Conservation (phyloP, 2,888 invertebrate species). For the Schizaphis graminum region DNA sequence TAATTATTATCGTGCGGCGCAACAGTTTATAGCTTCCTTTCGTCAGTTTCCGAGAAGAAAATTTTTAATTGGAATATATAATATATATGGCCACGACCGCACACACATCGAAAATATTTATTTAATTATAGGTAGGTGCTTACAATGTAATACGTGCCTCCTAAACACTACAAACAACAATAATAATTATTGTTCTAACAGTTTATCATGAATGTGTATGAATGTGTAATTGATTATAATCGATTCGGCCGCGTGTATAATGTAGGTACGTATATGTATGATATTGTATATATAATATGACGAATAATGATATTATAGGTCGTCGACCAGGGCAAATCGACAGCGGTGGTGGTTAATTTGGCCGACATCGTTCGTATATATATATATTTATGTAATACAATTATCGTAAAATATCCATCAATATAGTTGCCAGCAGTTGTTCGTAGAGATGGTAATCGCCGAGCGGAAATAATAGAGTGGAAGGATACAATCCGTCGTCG, state of each 20-base stretch:
- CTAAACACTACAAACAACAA: neutral
- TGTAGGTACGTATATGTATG: neutral
- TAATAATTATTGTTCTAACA: neutral
- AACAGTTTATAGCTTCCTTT: conserved; percentile 15
- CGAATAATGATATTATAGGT: neutral
- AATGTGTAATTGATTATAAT: conserved; percentile 32
- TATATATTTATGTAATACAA: neutral
- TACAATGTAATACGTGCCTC: neutral
- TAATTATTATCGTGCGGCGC: conserved; percentile 26
- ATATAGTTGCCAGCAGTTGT: neutral
- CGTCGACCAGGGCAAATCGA: neutral
- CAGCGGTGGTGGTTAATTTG: neutral
- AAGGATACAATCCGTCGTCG: neutral
- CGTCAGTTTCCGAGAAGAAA: conserved; percentile 21
- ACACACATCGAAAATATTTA: neutral
- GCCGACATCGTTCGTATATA: neutral
- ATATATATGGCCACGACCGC: neutral
- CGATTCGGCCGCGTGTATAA: neutral
- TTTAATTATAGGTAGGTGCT: conserved; percentile 23
- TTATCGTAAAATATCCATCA: neutral
- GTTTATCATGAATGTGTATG: neutral
- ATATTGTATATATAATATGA: neutral
- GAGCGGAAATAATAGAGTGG: conserved; percentile 1
- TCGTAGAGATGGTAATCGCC: neutral
- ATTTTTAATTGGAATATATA: conserved; percentile 39